These are phyloP conservation scores for Schizotus pectinicornis DNA, from an alignment of 2,888 invertebrate species.

Conservation along the genomic window DNA sequence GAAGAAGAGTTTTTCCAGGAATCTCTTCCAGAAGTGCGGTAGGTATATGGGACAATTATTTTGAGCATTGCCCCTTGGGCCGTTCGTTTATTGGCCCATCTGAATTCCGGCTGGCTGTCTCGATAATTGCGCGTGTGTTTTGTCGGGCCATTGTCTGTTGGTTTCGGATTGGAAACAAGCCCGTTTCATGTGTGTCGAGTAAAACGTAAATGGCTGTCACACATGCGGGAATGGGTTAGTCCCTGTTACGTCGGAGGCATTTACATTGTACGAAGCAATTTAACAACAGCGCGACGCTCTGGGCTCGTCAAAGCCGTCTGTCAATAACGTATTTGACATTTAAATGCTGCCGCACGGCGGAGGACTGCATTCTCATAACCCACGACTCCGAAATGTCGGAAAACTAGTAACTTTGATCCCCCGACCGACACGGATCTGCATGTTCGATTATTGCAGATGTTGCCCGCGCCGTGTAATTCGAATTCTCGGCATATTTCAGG, in stretches of 20 bases:
- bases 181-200: neutral
- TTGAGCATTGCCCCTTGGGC: too few species aligned
- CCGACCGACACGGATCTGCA: slow-evolving; percentile 23
- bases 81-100: too few species aligned
- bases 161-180: too few species aligned
- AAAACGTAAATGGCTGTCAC: slow-evolving; percentile 13
- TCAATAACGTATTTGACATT: slow-evolving; percentile 40
- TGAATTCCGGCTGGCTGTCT: too few species aligned
- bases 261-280: slow-evolving; percentile 11
- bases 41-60: too few species aligned
- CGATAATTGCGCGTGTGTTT: too few species aligned
- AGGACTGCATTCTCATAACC: slow-evolving; percentile 28
- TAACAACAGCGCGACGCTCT: slow-evolving; percentile 4
- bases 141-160: too few species aligned
- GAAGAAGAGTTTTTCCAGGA: too few species aligned
- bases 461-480: slow-evolving; percentile 25
- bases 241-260: slow-evolving; percentile 11
- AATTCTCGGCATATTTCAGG: slow-evolving; percentile 27
- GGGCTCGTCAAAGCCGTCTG: slow-evolving; percentile 26
- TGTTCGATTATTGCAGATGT: slow-evolving; percentile 32
- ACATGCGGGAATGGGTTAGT: neutral
- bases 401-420: slow-evolving; percentile 14
- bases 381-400: slow-evolving; percentile 22
- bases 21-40: too few species aligned
- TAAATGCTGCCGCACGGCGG: slow-evolving; percentile 36